Percentiles rank a stretch among this genome's conserved stretches.
These are phyloP conservation scores for Polymixis flavicincta DNA, from an alignment of 2,888 invertebrate genomes.

Conservation along the genomic window DNA sequence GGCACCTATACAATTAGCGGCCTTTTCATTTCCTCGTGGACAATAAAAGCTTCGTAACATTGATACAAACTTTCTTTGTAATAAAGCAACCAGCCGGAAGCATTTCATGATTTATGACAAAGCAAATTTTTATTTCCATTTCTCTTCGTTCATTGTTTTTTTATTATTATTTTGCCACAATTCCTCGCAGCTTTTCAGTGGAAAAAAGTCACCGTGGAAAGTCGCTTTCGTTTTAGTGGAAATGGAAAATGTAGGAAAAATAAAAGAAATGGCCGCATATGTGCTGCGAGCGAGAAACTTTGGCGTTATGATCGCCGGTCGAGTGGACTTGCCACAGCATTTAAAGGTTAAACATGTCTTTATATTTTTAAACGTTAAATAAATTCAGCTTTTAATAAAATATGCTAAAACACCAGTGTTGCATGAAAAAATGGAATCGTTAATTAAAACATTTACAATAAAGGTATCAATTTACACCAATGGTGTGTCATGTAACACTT, in stretches of 20 bases:
- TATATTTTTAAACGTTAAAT: not conserved
- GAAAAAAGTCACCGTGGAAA: slow-evolving; percentile 86
- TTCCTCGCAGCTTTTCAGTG: slow-evolving; percentile 85
- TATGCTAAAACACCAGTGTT: not conserved
- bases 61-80: slow-evolving; percentile 88
- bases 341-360: slow-evolving; percentile 34
- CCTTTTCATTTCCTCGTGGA: slow-evolving; percentile 75
- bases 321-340: slow-evolving; percentile 58
- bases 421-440: not conserved
- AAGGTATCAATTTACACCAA: slow-evolving; percentile 37
- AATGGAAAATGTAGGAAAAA: slow-evolving; percentile 86
- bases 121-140: slow-evolving; percentile 90
- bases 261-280: slow-evolving; percentile 84
- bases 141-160: slow-evolving; percentile 87
- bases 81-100: slow-evolving; percentile 86
- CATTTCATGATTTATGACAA: slow-evolving; percentile 89
- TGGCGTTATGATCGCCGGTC: slow-evolving; percentile 75
- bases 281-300: slow-evolving; percentile 79
- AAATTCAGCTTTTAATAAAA: slow-evolving; percentile 3
- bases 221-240: slow-evolving; percentile 87
- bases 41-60: slow-evolving; percentile 80
- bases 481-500: slow-evolving; percentile 13
- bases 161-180: slow-evolving; percentile 86
- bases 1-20: slow-evolving; percentile 68
- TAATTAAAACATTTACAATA: slow-evolving; percentile 20